Conservation (phyloP, 2,888 invertebrate genomes). For the Protodeltote pygarga region DNA sequence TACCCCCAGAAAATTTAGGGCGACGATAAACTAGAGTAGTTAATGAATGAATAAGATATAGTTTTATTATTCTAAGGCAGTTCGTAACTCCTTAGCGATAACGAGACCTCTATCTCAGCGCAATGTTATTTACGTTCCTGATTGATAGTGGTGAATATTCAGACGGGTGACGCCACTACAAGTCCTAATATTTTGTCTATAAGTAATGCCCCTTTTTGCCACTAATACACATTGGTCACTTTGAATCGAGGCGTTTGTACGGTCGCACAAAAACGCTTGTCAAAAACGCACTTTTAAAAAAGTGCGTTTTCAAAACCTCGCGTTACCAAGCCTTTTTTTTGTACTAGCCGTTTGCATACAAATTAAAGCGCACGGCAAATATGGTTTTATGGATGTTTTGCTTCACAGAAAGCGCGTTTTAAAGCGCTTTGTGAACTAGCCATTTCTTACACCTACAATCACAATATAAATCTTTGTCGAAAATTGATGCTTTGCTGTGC, state of each 20-base stretch:
- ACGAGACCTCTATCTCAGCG: constrained; percentile 66
- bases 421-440: too few relatives aligned
- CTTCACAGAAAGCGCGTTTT: too few relatives aligned
- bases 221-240: constrained; percentile 42
- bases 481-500: constrained; percentile 64
- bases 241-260: too few relatives aligned
- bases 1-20: constrained; percentile 35
- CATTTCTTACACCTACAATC: constrained; percentile 70
- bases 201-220: constrained; percentile 49
- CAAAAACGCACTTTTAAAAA: too few relatives aligned
- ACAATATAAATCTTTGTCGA: constrained; percentile 71
- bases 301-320: too few relatives aligned
- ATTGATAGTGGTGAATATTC: constrained; percentile 80
- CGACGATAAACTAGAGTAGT: constrained; percentile 29
- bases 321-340: too few relatives aligned
- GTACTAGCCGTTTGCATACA: too few relatives aligned
- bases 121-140: constrained; percentile 71
- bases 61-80: constrained; percentile 56
- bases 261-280: too few relatives aligned
- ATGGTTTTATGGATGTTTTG: too few relatives aligned
- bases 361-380: too few relatives aligned
- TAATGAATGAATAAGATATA: constrained; percentile 53
- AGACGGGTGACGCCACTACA: constrained; percentile 63
- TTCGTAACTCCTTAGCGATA: constrained; percentile 65
- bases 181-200: constrained; percentile 65